Evolutionary conservation across 2,113 vertebrate species (phyloP).

Genomic region (Eublepharis macularius): DNA sequence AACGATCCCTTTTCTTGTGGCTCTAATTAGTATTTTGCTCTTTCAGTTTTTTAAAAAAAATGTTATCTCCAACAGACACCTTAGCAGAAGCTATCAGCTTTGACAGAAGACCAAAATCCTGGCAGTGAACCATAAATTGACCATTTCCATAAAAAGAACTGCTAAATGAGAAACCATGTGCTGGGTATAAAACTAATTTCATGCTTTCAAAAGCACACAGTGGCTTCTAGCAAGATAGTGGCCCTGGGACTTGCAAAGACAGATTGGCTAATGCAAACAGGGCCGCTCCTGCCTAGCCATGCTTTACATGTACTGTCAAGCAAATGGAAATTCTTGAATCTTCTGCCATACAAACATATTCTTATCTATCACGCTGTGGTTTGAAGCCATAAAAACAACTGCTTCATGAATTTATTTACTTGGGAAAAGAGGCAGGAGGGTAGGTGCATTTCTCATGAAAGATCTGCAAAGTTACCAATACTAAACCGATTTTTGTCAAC

Average conservation of each 20-base stretch:
- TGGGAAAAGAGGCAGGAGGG: conserved; percentile 59
- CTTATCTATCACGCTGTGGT: conserved; percentile 74
- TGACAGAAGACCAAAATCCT: conserved; percentile 74
- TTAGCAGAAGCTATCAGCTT: conserved; percentile 75
- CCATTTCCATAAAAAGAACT: conserved; percentile 83
- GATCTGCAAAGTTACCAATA: conserved; percentile 47
- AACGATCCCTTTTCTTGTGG: conserved; percentile 39
- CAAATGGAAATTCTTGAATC: conserved; percentile 76
- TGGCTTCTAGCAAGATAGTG: conserved; percentile 82
- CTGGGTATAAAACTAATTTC: conserved; percentile 87
- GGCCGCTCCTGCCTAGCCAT: conserved; percentile 77
- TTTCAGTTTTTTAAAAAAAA: conserved; percentile 14
- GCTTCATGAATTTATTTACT: conserved; percentile 73
- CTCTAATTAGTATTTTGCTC: conserved; percentile 57
- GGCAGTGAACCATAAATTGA: conserved; percentile 81
- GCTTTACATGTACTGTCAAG: conserved; percentile 76
- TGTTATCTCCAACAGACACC: conserved; percentile 78
- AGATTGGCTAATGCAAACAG: conserved; percentile 79
- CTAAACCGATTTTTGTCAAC: conserved; percentile 55
- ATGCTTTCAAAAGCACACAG: conserved; percentile 88
- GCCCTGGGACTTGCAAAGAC: conserved; percentile 81
- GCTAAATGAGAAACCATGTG: conserved; percentile 83
- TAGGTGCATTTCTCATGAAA: conserved; percentile 65
- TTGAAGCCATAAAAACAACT: conserved; percentile 73
- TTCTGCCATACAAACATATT: conserved; percentile 76